Conservation (phyloP, 1,140 invertebrate species). For the Hydropsyche tenuis region DNA sequence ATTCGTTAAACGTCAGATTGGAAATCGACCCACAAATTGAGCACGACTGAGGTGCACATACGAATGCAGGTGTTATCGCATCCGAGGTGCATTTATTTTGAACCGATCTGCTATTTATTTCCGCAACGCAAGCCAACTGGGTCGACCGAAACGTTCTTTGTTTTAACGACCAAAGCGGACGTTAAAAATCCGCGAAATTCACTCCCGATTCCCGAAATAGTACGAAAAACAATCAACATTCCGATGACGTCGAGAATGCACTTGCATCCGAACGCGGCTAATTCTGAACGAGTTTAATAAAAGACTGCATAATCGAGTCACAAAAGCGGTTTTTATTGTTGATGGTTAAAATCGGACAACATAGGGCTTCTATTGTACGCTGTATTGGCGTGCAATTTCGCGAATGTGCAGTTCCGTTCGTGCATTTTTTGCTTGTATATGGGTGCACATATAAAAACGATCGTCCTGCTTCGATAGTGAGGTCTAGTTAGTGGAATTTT, state of each 20-base stretch:
- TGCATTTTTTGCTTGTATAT: too few relatives aligned
- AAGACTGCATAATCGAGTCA: neutral
- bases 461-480: neutral
- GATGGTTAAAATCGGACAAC: too few relatives aligned
- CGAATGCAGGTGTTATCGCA: too few relatives aligned
- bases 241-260: neutral
- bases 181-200: neutral
- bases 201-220: too few relatives aligned
- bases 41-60: too few relatives aligned
- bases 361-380: too few relatives aligned
- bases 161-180: neutral
- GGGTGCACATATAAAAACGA: neutral
- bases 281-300: too few relatives aligned
- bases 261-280: too few relatives aligned
- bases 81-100: neutral
- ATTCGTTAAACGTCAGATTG: too few relatives aligned
- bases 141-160: conserved; percentile 13
- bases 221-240: neutral
- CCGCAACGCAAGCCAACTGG: conserved; percentile 13
- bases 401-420: too few relatives aligned
- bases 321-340: conserved; percentile 10
- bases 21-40: too few relatives aligned
- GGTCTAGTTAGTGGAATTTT: neutral
- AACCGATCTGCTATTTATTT: conserved; percentile 9
- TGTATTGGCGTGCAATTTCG: too few relatives aligned